Evolutionary conservation across 2,113 vertebrate species (phyloP).

Genomic region (Synchiropus splendidus): DNA sequence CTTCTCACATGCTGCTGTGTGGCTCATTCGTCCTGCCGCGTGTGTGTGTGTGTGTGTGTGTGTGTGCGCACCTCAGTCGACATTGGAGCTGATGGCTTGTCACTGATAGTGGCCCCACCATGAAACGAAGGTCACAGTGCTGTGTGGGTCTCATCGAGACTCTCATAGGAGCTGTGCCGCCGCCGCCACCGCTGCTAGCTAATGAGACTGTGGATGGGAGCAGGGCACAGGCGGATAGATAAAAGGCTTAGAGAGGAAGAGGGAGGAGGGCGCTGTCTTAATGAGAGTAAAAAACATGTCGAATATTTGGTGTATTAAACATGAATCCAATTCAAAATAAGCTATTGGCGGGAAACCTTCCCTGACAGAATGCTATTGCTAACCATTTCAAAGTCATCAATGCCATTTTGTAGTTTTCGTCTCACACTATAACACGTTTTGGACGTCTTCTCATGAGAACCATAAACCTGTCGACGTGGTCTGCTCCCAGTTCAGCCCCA

Average conservation of each 20-base stretch:
- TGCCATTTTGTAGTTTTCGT: too few species aligned
- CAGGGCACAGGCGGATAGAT: conserved; percentile 20
- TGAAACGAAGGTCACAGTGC: conserved; percentile 57
- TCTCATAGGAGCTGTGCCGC: conserved; percentile 48
- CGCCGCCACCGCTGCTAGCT: conserved; percentile 42
- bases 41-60: conserved; percentile 9
- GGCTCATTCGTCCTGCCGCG: conserved; percentile 11
- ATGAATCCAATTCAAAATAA: too few species aligned
- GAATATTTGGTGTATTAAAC: too few species aligned
- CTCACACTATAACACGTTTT: too few species aligned
- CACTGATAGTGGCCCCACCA: conserved; percentile 53
- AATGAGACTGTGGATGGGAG: conserved; percentile 48
- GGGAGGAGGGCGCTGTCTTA: conserved; percentile 22
- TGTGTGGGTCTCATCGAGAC: conserved; percentile 55
- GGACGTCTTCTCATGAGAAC: too few species aligned
- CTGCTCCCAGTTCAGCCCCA: too few species aligned
- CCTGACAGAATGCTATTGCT: too few species aligned
- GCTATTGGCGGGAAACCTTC: too few species aligned
- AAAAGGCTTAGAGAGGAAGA: conserved; percentile 20
- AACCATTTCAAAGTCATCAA: too few species aligned
- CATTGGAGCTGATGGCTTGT: conserved; percentile 56
- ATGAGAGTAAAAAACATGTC: conserved; percentile 10
- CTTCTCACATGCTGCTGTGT: conserved; percentile 5
- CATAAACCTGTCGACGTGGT: too few species aligned
- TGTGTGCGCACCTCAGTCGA: conserved; percentile 20